Evolutionary conservation across 2,888 invertebrate species (phyloP), one percentile per base, ranked within the genome.

Genomic region (Ormyrus labotus): DNA sequence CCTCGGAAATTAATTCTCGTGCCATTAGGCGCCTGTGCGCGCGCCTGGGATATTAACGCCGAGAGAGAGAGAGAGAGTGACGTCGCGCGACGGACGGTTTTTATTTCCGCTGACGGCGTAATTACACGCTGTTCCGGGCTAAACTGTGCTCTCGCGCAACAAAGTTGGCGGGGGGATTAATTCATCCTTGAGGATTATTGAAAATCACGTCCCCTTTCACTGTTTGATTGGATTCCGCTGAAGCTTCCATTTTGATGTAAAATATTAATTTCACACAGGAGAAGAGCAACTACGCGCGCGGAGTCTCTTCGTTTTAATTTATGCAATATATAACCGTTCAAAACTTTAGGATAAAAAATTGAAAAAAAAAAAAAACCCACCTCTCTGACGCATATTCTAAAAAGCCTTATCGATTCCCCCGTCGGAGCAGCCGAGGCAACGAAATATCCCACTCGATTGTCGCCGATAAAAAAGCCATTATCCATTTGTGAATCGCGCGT

Each of bases 1-100:
- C 77, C 70, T 69, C 34, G 73, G 70, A 75, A 82, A 82, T 80
- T 82, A 80, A 82, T 77, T 81, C 72, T 72, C 72, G 19, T 72
- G 65, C 81, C 68, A 72, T 72, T 79, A 79, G 76, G 78, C 34
- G 34, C 34, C 4, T 4, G 34, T 4, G 34, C 0, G 19, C 1
- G 19, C 19, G 19, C 19, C 1, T 2, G 19, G 19, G 19, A 19
- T 19, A 19, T 19, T 19, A 19, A 19, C 19, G 19, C 19, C 13
- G 13, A 13, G 13, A 13, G 19, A 19, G 19, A 19, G 19, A 19
- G 19, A 2, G 34, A 34, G 34, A 34, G 34, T 34, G 45, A 55
- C 6, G 45, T 9, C n/a, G 48, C 45, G 75, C 34, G 65, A 51
- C 51, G 60, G 53, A 48, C 19, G 9, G 19, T 55, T 58, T 9